phyloP scores from a whole-genome alignment of 2,888 invertebrate genomes.

The Nomada fabriciana region DNA sequence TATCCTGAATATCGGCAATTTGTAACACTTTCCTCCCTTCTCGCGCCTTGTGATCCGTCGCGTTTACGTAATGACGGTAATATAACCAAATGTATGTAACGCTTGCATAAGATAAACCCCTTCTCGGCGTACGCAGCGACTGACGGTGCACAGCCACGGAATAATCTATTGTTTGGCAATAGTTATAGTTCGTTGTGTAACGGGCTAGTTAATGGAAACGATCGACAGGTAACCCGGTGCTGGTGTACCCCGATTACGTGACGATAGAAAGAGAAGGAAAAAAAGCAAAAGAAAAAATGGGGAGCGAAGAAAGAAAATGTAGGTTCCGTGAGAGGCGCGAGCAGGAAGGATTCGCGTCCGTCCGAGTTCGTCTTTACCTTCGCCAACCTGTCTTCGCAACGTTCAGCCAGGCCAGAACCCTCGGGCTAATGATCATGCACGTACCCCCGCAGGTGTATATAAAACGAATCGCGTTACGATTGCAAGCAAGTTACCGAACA shows the following conservation, averaged over 20 bases:
- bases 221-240: slow-evolving; percentile 67
- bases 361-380: too few relatives aligned
- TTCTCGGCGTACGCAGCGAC: slow-evolving; percentile 72
- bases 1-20: slow-evolving; percentile 61
- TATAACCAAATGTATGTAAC: slow-evolving; percentile 84
- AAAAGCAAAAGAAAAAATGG: neutral
- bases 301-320: neutral
- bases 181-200: slow-evolving; percentile 80
- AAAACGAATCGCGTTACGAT: slow-evolving; percentile 1
- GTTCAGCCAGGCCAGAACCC: too few relatives aligned
- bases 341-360: neutral
- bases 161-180: slow-evolving; percentile 82
- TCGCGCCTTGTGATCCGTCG: slow-evolving; percentile 76
- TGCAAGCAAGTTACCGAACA: slow-evolving; percentile 16
- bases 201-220: slow-evolving; percentile 75
- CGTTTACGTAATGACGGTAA: slow-evolving; percentile 80
- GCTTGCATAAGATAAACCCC: slow-evolving; percentile 81
- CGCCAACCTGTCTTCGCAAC: neutral
- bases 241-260: slow-evolving; percentile 32
- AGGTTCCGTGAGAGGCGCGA: neutral
- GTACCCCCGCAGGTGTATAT: neutral
- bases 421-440: slow-evolving; percentile 4
- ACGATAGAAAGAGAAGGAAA: slow-evolving; percentile 4
- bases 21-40: slow-evolving; percentile 66
- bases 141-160: slow-evolving; percentile 70